Evolutionary conservation across 2,113 vertebrate species (phyloP), one percentile per base, ranked within the genome.

Genomic region (Podarcis cretensis): DNA sequence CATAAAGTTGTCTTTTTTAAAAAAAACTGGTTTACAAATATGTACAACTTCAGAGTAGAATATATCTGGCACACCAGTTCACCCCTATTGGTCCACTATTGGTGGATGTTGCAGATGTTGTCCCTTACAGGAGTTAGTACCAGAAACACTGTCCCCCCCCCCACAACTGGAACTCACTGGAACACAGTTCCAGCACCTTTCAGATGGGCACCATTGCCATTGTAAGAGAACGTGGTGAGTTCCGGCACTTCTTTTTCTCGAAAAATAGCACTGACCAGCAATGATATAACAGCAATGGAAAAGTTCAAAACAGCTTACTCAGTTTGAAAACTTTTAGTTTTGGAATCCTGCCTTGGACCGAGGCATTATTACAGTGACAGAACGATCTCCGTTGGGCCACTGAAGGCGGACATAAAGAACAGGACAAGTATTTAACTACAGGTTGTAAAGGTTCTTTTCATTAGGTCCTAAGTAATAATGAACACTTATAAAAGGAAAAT

Each of bases 401-500:
- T 85, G 90, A 89, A 88, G 92, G 65, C 86, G 84, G 81, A 63
- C 91, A 78, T 87, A 87, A 83, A 76, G 71, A 88, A 30, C 57
- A 76, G 80, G 68, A 91, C 27, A 92, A 88, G 65, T 68, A 87
- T 90, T 63, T 93, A 93, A 88, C 12, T 90, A 30, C 43, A 63
- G 63, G 57, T 92, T 90, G 23, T 85, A 84, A 86, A 90, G 86
- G 35, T 5, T 2, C 77, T 78, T 30, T 81, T 76, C 73, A 54
- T 92, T 74, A 87, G 76, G 89, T 77, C 91, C 84, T 90, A 81
- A 83, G 54, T 63, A 94, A 81, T 86, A 92, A 88, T 1, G 1
- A 94, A 93, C 73, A 93, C 79, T 91, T 90, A 74, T 83, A 86
- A 82, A 93, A 84, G 79, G 81, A 91, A 66, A 59, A 20, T 78